A percentile compares a stretch with the other conserved stretches of the same genome.
Conservation (phyloP, 2,888 invertebrate genomes). For the Stenodema calcarata region DNA sequence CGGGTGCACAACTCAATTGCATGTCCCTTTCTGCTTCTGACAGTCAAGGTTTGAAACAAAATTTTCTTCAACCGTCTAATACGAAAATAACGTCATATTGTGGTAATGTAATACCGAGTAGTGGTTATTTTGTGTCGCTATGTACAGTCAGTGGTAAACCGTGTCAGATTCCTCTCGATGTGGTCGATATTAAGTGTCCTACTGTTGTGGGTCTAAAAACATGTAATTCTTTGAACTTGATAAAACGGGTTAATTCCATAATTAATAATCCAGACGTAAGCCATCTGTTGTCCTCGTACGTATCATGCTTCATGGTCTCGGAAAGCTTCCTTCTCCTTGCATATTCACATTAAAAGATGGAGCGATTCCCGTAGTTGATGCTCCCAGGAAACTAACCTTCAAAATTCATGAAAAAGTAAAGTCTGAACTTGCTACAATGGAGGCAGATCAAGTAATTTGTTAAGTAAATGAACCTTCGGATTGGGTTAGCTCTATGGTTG, state of each 20-base stretch:
- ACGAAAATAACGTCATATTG: too few relatives aligned
- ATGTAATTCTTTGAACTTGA: not conserved
- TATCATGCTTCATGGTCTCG: constrained; percentile 4
- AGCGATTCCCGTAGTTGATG: constrained; percentile 8
- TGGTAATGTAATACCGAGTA: too few relatives aligned
- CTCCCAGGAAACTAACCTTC: constrained; percentile 23
- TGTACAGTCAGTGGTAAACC: too few relatives aligned
- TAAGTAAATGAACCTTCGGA: constrained; percentile 23
- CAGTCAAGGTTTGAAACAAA: too few relatives aligned
- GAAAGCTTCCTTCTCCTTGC: not conserved
- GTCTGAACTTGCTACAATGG: not conserved
- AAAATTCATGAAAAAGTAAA: constrained; percentile 24
- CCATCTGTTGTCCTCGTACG: not conserved
- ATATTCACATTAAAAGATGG: not conserved
- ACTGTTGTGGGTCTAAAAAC: too few relatives aligned
- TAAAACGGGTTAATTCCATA: too few relatives aligned
- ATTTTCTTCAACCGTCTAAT: too few relatives aligned
- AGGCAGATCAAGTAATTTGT: not conserved
- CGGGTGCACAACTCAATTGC: constrained; percentile 24
- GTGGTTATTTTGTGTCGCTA: too few relatives aligned
- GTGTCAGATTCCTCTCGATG: too few relatives aligned
- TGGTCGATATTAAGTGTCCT: too few relatives aligned
- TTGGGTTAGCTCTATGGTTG: constrained; percentile 5
- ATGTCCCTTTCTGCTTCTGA: too few relatives aligned
- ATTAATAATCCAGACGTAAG: not conserved